phyloP scores from a whole-genome alignment of 2,113 vertebrate species.

The Urocynchramus pylzowi region DNA sequence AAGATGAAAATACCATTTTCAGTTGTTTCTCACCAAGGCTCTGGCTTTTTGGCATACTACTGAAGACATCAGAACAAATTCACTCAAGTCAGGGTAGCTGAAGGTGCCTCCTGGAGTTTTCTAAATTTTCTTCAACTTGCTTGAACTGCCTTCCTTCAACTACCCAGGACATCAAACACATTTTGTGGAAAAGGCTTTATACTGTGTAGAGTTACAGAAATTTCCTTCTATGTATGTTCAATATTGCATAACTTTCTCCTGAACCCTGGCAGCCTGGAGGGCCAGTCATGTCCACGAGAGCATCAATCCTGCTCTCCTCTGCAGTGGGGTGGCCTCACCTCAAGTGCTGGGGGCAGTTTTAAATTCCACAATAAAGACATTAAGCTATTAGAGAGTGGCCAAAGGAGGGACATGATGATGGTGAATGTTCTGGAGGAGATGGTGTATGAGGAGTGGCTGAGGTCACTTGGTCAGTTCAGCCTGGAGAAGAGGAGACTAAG shows the following conservation, averaged over 20 bases:
- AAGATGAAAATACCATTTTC: not conserved
- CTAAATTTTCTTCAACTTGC: not conserved
- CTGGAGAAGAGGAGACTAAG: not conserved
- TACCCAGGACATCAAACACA: not conserved
- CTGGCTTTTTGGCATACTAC: not conserved
- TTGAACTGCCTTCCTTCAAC: not conserved
- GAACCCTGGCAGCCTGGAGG: not conserved
- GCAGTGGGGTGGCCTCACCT: too few species aligned
- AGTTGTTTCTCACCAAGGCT: not conserved
- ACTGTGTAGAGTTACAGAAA: not conserved
- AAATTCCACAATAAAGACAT: not conserved
- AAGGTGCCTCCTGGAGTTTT: not conserved
- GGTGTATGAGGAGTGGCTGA: rapidly evolving
- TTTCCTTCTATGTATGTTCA: not conserved
- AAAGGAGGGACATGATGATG: not conserved
- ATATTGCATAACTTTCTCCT: not conserved
- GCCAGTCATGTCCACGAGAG: rapidly evolving
- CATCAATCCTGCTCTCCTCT: not conserved
- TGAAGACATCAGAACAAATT: not conserved
- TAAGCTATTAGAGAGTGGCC: too few species aligned
- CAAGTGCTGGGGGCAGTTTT: not conserved
- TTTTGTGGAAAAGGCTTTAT: not conserved
- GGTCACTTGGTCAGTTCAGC: not conserved
- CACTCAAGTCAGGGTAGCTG: not conserved
- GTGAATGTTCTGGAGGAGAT: not conserved